Conservation (phyloP, 2,797 vertebrate genomes). For the Onychomys arenicola region DNA sequence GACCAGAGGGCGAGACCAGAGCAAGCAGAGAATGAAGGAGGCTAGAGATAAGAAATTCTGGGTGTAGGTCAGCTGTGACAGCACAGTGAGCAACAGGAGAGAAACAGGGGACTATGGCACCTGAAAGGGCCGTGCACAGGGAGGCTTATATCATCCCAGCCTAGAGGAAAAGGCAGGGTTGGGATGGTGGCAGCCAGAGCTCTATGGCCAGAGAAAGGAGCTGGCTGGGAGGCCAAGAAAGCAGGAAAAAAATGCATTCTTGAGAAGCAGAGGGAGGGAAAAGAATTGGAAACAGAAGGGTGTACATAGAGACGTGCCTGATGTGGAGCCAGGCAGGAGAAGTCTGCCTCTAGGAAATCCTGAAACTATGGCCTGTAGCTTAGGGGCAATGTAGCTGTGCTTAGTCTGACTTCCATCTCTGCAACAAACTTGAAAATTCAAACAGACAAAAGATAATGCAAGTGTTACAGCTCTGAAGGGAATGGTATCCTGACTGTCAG, state of each 20-base stretch:
- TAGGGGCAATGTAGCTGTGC: neutral
- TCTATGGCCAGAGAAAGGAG: neutral
- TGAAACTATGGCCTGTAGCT: neutral
- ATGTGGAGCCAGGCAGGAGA: neutral
- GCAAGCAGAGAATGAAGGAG: neutral
- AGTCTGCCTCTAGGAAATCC: neutral
- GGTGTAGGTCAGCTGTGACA: neutral
- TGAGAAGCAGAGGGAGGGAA: neutral
- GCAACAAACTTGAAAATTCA: neutral
- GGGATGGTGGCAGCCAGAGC: neutral
- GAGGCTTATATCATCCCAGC: neutral
- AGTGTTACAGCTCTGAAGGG: neutral
- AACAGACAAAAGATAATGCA: neutral
- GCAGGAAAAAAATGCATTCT: no score
- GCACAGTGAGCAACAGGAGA: neutral
- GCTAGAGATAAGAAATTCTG: neutral
- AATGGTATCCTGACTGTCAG: neutral
- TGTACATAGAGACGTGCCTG: neutral
- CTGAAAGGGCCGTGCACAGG: neutral
- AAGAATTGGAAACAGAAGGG: neutral
- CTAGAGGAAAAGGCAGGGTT: neutral
- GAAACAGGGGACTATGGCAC: neutral
- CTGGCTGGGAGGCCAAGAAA: neutral
- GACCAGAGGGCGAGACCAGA: neutral
- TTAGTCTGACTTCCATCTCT: neutral